Percentiles rank a stretch among this genome's conserved stretches.
These are phyloP conservation scores for Danio kyathit DNA, from an alignment of 2,797 vertebrate genomes.

Conservation along the genomic window DNA sequence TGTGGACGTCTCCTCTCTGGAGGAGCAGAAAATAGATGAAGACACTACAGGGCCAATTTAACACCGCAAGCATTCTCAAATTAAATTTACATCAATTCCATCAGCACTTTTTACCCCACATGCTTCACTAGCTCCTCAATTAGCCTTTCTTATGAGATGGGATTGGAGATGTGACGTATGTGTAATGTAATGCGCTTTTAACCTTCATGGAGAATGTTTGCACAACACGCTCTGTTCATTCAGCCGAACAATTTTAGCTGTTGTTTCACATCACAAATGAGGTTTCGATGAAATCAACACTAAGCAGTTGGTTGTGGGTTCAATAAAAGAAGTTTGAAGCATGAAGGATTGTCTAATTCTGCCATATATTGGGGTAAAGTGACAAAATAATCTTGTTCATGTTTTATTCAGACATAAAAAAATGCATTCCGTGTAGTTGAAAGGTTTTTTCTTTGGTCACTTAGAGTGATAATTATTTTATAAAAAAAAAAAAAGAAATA, in stretches of 20 bases:
- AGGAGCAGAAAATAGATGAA: conserved; percentile 47
- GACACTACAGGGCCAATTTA: conserved; percentile 51
- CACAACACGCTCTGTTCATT: conserved; percentile 5
- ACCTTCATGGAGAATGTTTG: not conserved
- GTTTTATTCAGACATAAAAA: not conserved
- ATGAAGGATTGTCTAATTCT: not conserved
- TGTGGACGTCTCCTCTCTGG: conserved; percentile 36
- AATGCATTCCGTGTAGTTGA: not conserved
- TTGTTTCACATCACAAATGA: conserved; percentile 2
- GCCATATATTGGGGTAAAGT: not conserved
- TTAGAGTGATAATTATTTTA: no score
- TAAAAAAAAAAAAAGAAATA: no score
- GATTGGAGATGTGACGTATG: conserved; percentile 21
- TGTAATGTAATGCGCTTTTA: conserved; percentile 1
- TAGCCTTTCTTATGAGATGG: conserved; percentile 45
- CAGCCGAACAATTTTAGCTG: not conserved
- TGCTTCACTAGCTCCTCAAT: conserved; percentile 46
- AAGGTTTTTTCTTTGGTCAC: not conserved
- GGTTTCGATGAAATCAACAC: conserved; percentile 19
- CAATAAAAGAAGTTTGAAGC: not conserved
- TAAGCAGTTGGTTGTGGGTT: not conserved
- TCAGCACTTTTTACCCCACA: conserved; percentile 44
- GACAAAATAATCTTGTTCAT: not conserved
- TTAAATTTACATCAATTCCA: conserved; percentile 53
- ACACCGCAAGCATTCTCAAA: conserved; percentile 53